Percentiles rank a stretch among this genome's conserved stretches.
Evolutionary conservation across 2,797 vertebrate genomes (phyloP).

Genomic region (Passerculus sandwichensis): DNA sequence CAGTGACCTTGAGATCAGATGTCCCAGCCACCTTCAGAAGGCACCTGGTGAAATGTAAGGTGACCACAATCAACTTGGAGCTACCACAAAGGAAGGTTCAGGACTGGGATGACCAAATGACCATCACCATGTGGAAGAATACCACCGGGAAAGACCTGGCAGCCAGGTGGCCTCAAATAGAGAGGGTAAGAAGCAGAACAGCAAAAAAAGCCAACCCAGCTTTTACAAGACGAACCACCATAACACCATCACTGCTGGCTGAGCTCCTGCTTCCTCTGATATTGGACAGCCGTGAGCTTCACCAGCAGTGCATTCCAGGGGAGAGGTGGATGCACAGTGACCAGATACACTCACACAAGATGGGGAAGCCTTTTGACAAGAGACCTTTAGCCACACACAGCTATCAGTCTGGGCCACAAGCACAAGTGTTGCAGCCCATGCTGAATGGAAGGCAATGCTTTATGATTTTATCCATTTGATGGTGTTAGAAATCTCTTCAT

Average conservation of each 20-base stretch:
- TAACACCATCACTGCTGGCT: neutral
- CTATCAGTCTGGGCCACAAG: neutral
- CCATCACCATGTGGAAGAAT: slow-evolving; percentile 35
- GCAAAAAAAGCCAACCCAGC: neutral
- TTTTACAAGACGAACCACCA: neutral
- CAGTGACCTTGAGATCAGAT: slow-evolving; percentile 81
- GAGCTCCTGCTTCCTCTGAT: neutral
- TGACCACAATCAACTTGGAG: slow-evolving; percentile 80
- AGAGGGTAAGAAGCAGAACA: slow-evolving; percentile 67
- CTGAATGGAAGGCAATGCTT: neutral
- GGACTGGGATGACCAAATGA: slow-evolving; percentile 87
- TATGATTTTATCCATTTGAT: neutral
- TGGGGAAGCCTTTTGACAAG: neutral
- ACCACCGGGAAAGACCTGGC: neutral
- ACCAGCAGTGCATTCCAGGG: neutral
- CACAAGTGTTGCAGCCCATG: neutral
- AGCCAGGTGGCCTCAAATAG: too few relatives aligned
- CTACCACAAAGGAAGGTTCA: slow-evolving; percentile 80
- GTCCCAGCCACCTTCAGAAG: slow-evolving; percentile 71
- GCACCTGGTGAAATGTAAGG: slow-evolving; percentile 78
- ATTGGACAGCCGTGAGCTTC: fast-evolving
- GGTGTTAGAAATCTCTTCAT: neutral
- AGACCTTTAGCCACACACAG: neutral
- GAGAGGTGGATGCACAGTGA: neutral
- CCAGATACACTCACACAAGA: neutral